A percentile compares a stretch with the other conserved stretches of the same genome.
These are phyloP conservation scores for Thalassarche chlororhynchos DNA, from an alignment of 2,113 vertebrate species.

Conservation along the genomic window DNA sequence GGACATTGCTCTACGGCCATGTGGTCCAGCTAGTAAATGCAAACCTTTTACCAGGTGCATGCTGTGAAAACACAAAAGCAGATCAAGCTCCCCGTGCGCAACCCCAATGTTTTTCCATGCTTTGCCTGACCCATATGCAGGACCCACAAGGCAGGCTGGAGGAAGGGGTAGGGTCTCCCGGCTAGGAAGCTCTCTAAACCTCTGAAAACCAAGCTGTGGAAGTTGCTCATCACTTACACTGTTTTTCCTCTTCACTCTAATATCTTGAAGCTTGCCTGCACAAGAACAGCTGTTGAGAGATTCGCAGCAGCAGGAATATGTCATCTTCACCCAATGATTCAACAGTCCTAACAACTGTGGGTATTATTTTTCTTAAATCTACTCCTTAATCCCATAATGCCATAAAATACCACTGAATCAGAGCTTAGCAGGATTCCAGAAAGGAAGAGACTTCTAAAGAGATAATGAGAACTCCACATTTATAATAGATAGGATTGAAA, in stretches of 20 bases:
- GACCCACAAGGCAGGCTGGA: neutral
- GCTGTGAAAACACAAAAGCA: neutral
- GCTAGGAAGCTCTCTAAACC: neutral
- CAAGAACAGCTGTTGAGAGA: neutral
- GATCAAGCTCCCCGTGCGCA: accelerated
- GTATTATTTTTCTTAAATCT: conserved; percentile 60
- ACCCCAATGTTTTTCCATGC: accelerated
- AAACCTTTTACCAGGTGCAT: accelerated
- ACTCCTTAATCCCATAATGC: conserved; percentile 57
- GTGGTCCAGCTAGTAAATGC: neutral
- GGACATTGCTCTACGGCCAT: neutral
- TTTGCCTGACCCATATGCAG: neutral
- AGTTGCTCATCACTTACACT: neutral
- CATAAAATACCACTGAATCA: conserved; percentile 33
- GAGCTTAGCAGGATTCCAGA: conserved; percentile 46
- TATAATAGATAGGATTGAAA: neutral
- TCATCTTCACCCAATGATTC: conserved; percentile 21
- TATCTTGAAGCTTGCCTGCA: neutral
- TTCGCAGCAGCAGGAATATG: conserved; percentile 14
- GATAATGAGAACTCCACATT: conserved; percentile 38
- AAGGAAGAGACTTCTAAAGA: conserved; percentile 38
- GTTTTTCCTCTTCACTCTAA: neutral
- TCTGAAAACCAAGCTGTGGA: neutral
- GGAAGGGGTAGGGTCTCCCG: neutral
- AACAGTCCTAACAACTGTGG: conserved; percentile 1